Evolutionary conservation across 2,888 invertebrate genomes (phyloP).

Genomic region (Ecdyonurus torrentis): DNA sequence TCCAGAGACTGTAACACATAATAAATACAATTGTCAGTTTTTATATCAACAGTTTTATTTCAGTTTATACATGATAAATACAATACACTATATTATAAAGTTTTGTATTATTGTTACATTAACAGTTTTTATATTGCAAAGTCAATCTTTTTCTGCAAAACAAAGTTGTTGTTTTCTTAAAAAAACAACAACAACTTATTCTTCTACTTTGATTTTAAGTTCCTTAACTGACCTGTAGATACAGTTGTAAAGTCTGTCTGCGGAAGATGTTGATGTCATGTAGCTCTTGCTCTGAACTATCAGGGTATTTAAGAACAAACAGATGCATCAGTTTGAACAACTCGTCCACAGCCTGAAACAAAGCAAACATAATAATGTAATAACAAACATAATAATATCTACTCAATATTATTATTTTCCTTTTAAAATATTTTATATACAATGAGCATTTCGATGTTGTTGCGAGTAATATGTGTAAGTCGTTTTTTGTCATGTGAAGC

Average conservation of each 20-base stretch:
- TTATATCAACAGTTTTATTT: neutral
- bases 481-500: too few relatives aligned
- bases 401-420: too few relatives aligned
- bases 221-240: constrained; percentile 46
- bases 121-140: too few relatives aligned
- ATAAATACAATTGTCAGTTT: neutral
- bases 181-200: neutral
- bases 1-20: constrained; percentile 44
- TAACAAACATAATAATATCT: too few relatives aligned
- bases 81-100: too few relatives aligned
- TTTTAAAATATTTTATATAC: too few relatives aligned
- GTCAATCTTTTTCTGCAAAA: too few relatives aligned
- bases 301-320: constrained; percentile 69
- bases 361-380: neutral
- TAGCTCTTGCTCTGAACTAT: constrained; percentile 55
- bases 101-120: too few relatives aligned
- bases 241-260: constrained; percentile 71
- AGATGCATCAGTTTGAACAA: constrained; percentile 78
- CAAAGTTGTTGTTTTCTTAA: too few relatives aligned
- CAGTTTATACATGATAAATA: neutral
- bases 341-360: constrained; percentile 70
- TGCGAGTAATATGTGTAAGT: too few relatives aligned
- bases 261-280: constrained; percentile 74
- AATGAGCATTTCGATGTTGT: too few relatives aligned
- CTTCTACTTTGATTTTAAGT: neutral